Evolutionary conservation across 1,140 invertebrate genomes (phyloP).

Genomic region (Procambarus clarkii): DNA sequence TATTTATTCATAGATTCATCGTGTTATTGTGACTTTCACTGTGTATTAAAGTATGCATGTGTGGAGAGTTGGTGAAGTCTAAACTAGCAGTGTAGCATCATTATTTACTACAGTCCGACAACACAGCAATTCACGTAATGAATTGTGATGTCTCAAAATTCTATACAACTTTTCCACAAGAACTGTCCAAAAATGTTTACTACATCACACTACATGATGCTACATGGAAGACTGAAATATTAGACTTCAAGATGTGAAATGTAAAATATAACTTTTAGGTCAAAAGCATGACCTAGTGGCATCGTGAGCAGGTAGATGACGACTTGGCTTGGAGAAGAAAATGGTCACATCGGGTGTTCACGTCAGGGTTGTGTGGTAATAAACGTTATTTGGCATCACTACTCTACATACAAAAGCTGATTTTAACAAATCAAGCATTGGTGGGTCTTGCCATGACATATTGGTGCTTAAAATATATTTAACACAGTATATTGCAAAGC

Average conservation of each 20-base stretch:
- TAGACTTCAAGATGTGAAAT: constrained; percentile 22
- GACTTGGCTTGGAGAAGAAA: constrained; percentile 27
- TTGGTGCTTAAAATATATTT: constrained; percentile 58
- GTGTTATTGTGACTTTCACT: too few relatives aligned
- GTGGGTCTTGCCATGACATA: constrained; percentile 40
- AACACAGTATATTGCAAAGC: constrained; percentile 49
- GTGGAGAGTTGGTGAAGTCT: background rate
- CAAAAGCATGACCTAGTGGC: background rate
- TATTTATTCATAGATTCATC: too few relatives aligned
- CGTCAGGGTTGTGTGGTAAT: background rate
- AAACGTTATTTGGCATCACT: constrained; percentile 66
- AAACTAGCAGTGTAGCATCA: constrained; percentile 59
- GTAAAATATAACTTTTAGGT: background rate
- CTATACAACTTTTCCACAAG: constrained; percentile 49
- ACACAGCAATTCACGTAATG: constrained; percentile 66
- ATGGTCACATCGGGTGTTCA: background rate
- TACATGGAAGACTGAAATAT: constrained; percentile 55
- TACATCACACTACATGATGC: constrained; percentile 67
- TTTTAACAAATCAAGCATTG: constrained; percentile 44
- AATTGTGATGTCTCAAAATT: constrained; percentile 60
- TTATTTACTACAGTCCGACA: constrained; percentile 57
- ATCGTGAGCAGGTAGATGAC: constrained; percentile 52
- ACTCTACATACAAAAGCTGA: constrained; percentile 62
- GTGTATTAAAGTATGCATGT: too few relatives aligned
- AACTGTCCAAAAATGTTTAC: constrained; percentile 46